A percentile compares a stretch with the other conserved stretches of the same genome.
Conservation (phyloP, 2,113 vertebrate species). For the Callospermophilus lateralis region DNA sequence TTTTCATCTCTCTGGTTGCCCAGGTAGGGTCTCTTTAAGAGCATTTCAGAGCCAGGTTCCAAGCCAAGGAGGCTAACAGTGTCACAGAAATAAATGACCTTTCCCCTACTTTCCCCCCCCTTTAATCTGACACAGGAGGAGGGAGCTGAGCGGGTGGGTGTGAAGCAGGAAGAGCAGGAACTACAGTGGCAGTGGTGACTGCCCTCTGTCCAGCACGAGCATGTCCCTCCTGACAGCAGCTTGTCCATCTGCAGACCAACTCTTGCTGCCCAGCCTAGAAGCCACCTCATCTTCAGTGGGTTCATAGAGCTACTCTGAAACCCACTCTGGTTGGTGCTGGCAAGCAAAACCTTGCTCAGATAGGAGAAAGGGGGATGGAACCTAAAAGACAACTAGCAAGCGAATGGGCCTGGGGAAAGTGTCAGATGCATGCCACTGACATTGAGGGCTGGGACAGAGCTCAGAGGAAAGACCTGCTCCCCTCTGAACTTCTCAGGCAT, state of each 20-base stretch:
- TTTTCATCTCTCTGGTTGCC: neutral
- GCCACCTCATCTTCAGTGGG: accelerated
- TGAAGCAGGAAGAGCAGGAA: neutral
- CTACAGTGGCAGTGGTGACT: accelerated
- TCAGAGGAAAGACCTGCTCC: neutral
- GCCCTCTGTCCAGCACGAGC: neutral
- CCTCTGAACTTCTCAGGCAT: neutral
- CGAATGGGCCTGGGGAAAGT: neutral
- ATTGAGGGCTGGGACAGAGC: neutral
- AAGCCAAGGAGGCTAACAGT: constrained; percentile 43
- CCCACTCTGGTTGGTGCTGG: neutral
- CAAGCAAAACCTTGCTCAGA: neutral
- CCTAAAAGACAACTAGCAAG: neutral
- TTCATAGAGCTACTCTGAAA: neutral
- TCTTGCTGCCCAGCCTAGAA: neutral
- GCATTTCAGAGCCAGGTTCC: constrained; percentile 40
- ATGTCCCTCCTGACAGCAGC: neutral
- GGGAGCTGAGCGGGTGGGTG: neutral
- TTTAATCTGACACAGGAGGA: neutral
- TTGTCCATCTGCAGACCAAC: neutral
- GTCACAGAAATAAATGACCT: constrained; percentile 39
- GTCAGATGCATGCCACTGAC: neutral
- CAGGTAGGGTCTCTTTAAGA: constrained; percentile 32
- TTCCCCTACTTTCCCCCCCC: neutral
- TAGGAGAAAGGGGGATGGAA: neutral